These are phyloP conservation scores for Eidolon helvum DNA, from an alignment of 2,113 vertebrate species.

Conservation along the genomic window DNA sequence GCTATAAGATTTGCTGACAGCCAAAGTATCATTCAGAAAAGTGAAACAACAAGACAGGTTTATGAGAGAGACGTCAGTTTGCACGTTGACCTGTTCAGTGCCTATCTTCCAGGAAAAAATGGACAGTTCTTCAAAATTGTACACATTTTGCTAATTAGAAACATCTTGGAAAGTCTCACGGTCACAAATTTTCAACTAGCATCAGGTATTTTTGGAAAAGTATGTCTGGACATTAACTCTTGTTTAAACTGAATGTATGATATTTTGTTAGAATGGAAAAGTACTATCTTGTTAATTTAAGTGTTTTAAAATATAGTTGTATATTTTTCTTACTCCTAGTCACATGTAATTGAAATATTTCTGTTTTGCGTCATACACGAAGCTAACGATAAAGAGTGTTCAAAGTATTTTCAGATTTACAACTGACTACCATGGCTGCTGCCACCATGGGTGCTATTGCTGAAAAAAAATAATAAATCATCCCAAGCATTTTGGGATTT, in stretches of 20 bases:
- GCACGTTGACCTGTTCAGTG: conserved; percentile 62
- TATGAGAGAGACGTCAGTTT: background rate
- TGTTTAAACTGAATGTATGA: conserved; percentile 83
- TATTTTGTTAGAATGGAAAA: conserved; percentile 79
- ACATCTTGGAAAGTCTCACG: conserved; percentile 52
- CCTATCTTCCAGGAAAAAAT: conserved; percentile 56
- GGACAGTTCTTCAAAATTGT: conserved; percentile 56
- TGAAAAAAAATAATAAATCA: background rate
- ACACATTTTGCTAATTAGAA: conserved; percentile 73
- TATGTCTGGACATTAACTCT: conserved; percentile 74
- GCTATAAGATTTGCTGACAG: conserved; percentile 77
- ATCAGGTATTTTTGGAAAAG: conserved; percentile 79
- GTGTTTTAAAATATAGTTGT: conserved; percentile 85
- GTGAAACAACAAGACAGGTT: conserved; percentile 54
- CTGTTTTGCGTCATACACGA: conserved; percentile 58
- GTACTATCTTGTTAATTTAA: conserved; percentile 84
- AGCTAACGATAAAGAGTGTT: conserved; percentile 4
- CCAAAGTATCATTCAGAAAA: conserved; percentile 81
- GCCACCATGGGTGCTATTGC: background rate
- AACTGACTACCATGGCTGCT: background rate
- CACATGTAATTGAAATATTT: conserved; percentile 73
- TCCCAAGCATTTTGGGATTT: background rate
- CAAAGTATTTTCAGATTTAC: background rate
- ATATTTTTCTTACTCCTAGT: conserved; percentile 84
- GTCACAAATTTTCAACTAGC: conserved; percentile 75